Conservation (phyloP, 92 coral and sea anemone species). For the Epizoanthus rinbou region DNA sequence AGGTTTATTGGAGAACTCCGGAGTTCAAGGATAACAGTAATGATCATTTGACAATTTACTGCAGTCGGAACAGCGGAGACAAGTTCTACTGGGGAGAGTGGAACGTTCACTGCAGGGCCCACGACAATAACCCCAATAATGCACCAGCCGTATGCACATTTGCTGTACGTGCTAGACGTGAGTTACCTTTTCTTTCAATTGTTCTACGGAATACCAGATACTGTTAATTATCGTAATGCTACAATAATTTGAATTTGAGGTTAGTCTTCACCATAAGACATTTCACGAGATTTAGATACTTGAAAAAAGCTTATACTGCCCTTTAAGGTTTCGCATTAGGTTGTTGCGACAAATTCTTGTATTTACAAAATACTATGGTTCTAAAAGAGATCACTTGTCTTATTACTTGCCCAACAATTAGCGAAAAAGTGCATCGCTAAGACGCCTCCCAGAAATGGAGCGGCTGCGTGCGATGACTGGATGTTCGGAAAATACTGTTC, state of each 20-base stretch:
- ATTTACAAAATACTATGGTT: too few relatives aligned
- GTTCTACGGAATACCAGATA: not conserved
- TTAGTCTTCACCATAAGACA: too few relatives aligned
- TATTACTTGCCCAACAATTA: not conserved
- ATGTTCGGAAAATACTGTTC: not conserved
- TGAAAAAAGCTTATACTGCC: too few relatives aligned
- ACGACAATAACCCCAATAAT: constrained; percentile 45
- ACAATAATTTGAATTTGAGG: too few relatives aligned
- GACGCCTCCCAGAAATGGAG: not conserved
- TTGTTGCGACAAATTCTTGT: too few relatives aligned
- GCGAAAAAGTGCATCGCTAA: not conserved
- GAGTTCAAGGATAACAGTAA: constrained; percentile 45
- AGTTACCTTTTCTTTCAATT: not conserved
- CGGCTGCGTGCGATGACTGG: not conserved
- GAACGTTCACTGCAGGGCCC: constrained; percentile 39
- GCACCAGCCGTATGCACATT: constrained; percentile 39
- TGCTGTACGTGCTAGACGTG: constrained; percentile 25
- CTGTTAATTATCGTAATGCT: not conserved
- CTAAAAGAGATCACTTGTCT: too few relatives aligned
- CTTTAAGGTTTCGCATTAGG: too few relatives aligned
- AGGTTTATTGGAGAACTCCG: constrained; percentile 40
- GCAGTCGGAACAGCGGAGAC: constrained; percentile 47
- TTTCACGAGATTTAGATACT: too few relatives aligned
- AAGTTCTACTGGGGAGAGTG: constrained; percentile 52
- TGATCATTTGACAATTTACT: not conserved